Evolutionary conservation across 2,113 vertebrate genomes (phyloP).

Genomic region (Promerops cafer): DNA sequence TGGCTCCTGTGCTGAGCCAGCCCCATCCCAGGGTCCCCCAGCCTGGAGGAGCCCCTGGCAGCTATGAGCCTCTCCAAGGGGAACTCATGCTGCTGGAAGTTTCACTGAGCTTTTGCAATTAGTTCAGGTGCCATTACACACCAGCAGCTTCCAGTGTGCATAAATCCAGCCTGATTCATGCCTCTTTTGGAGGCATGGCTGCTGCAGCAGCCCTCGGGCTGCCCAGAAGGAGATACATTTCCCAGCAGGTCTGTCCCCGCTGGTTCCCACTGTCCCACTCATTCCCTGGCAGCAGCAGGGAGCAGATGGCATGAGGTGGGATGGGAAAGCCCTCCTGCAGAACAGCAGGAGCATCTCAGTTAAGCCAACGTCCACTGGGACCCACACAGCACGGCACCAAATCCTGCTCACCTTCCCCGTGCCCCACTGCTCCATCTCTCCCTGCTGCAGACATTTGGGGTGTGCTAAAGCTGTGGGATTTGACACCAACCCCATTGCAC

Average conservation of each 20-base stretch:
- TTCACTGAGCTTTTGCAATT: background rate
- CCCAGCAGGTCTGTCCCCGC: background rate
- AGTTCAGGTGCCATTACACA: background rate
- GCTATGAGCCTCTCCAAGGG: fast-evolving
- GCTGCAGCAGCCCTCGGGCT: background rate
- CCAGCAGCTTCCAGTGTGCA: background rate
- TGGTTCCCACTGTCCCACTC: fast-evolving
- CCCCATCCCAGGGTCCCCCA: fast-evolving
- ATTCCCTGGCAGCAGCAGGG: background rate
- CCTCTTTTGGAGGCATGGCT: background rate
- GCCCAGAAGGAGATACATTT: background rate
- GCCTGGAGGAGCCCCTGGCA: background rate
- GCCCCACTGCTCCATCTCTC: fast-evolving
- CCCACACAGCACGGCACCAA: fast-evolving
- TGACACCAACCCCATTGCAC: background rate
- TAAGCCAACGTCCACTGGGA: background rate
- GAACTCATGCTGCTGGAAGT: background rate
- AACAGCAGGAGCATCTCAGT: background rate
- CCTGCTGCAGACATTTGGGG: background rate
- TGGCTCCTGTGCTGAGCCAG: background rate
- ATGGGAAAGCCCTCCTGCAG: background rate
- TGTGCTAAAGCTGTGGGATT: background rate
- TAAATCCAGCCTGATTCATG: background rate
- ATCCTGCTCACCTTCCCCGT: fast-evolving
- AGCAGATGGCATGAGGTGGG: background rate